phyloP scores from a whole-genome alignment of 2,797 vertebrate genomes.

The Darevskia nairensis region DNA sequence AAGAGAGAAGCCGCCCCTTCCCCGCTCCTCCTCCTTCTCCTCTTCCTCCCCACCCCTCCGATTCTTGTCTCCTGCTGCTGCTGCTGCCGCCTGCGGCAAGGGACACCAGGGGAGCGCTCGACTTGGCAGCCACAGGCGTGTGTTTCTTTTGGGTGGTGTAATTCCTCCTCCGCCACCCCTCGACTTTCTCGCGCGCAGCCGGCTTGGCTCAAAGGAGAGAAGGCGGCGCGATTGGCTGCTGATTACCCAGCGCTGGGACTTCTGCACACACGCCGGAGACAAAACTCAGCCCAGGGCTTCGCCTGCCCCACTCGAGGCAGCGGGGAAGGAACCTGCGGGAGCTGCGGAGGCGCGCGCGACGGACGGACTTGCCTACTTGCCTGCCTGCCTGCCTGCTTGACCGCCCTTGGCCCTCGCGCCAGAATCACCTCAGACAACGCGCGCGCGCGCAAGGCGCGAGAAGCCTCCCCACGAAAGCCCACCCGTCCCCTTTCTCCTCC shows the following conservation, averaged over 20 bases:
- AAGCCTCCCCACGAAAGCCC: no score
- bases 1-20: background rate
- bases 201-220: conserved; percentile 26
- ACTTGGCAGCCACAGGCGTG: background rate
- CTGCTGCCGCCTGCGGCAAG: background rate
- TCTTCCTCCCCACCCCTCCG: background rate
- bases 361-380: no score
- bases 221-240: conserved; percentile 73
- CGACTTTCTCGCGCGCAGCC: background rate
- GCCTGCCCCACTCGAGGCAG: conserved; percentile 13
- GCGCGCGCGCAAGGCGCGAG: background rate
- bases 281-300: conserved; percentile 52
- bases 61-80: background rate
- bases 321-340: background rate
- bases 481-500: background rate
- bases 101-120: background rate
- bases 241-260: conserved; percentile 12
- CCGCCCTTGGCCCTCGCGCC: background rate
- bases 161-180: background rate
- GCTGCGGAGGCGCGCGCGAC: background rate
- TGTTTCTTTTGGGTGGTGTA: background rate
- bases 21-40: background rate
- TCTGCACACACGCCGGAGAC: background rate
- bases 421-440: background rate
- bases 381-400: background rate